Conservation (phyloP, 2,797 vertebrate species). For the Sebastes taczanowskii region DNA sequence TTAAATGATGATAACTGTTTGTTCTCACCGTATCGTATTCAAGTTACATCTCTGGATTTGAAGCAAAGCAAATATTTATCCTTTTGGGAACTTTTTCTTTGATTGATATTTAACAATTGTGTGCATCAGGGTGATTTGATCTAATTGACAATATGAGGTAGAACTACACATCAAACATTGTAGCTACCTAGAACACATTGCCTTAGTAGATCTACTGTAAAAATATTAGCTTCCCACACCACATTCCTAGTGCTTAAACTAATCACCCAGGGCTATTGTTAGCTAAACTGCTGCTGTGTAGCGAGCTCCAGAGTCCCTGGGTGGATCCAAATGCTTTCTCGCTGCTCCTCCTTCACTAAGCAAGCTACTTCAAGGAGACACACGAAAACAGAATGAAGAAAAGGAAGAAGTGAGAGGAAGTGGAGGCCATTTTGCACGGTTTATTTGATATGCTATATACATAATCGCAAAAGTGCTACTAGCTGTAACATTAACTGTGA, state of each 20-base stretch:
- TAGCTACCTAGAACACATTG: constrained; percentile 1
- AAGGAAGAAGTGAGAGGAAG: neutral
- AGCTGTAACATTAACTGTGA: neutral
- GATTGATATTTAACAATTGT: neutral
- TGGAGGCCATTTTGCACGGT: neutral
- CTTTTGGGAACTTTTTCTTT: neutral
- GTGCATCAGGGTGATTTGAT: neutral
- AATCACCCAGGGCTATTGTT: constrained; percentile 58
- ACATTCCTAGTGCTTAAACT: constrained; percentile 18
- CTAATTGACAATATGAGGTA: neutral
- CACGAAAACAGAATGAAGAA: constrained; percentile 5
- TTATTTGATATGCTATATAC: neutral
- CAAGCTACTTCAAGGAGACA: constrained; percentile 28
- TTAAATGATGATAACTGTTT: neutral
- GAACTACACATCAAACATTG: neutral
- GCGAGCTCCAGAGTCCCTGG: constrained; percentile 31
- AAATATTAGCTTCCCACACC: constrained; percentile 38
- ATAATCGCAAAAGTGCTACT: neutral
- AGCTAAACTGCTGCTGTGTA: constrained; percentile 34
- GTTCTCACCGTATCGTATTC: neutral
- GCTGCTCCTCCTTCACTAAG: constrained; percentile 14
- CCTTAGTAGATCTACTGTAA: constrained; percentile 21
- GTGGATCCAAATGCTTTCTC: constrained; percentile 31
- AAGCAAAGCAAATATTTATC: neutral
- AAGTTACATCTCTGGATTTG: neutral